Base-by-base conservation (phyloP, 2,113 vertebrate genomes). In the Cariama cristata region DNA sequence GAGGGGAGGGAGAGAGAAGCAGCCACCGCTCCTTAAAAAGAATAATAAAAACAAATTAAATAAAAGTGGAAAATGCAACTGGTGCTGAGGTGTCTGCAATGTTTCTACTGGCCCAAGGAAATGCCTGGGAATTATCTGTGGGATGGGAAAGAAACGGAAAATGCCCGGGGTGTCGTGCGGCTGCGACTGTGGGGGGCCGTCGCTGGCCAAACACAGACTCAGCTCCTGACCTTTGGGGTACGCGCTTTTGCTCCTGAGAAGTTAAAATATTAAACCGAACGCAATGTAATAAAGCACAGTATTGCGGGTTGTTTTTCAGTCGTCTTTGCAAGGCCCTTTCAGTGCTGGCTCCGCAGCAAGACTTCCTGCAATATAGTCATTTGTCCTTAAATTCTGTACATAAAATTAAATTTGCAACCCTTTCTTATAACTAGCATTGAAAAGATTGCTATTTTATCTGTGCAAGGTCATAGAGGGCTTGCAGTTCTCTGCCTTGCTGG, bases 201-300 rank as follows among this genome's bases (percentile, higher is more conserved):
- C 30, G 16, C 32, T 77, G 74, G 4, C 14, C 8, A 0, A 47
- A 8, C 14, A 16, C 24, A 18, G 8, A 6, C 32, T 26, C 42
- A 2, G 67, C 40, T 33, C 18, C 52, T 7, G 49, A 30, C 40
- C 32, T 33, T 21, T 28, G 30, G 19, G 8, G 4, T 38, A 18
- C 0, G 0, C 2, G 19, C 44, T 50, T 38, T 21, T 40, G 17
- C 47, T 74, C 4, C 1, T 9, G 21, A 55, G 69, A 85, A 42
- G 38, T 49, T 75, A 38, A 33, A 53, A 30, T 55, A 26, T 17
- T 22, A 21, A 66, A 17, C 28, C 4, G 17, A 42, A 20, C 10
- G 6, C 0, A 0, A 0, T 50, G 26, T 15, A 58, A 22, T 77
- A 44, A 79, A 71, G 28, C n/a, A 9, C 15, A 6, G 24, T 50